Evolutionary conservation across 1,140 invertebrate species (phyloP).

Genomic region (Planococcus citri): DNA sequence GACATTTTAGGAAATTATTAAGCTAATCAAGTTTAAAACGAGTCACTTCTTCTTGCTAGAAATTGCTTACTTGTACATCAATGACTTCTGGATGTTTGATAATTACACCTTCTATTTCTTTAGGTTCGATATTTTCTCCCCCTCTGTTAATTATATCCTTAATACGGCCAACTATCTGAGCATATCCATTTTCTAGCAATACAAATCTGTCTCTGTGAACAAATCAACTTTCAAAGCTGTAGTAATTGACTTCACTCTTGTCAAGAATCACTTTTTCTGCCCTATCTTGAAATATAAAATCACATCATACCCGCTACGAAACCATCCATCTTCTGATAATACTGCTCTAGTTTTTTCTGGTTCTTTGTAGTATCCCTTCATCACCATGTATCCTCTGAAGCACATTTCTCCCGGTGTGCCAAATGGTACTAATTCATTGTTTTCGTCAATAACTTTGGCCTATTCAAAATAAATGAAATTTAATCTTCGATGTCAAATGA

Average conservation of each 20-base stretch:
- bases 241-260: no score
- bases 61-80: conserved; percentile 65
- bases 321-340: conserved; percentile 59
- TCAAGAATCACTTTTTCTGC: no score
- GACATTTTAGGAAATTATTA: no score
- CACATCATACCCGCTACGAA: conserved; percentile 36
- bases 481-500: no score
- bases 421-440: conserved; percentile 56
- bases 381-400: conserved; percentile 63
- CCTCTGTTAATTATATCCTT: conserved; percentile 87
- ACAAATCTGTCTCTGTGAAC: conserved; percentile 69
- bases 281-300: no score
- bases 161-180: conserved; percentile 61
- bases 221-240: no score
- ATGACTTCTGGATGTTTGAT: conserved; percentile 58
- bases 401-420: conserved; percentile 69
- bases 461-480: no score
- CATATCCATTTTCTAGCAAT: conserved; percentile 62
- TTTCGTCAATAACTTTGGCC: conserved; percentile 55
- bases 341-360: conserved; percentile 61
- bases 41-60: no score
- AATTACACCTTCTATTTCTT: conserved; percentile 73
- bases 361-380: conserved; percentile 81
- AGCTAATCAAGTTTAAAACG: no score
- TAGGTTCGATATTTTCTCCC: conserved; percentile 82